These are phyloP conservation scores for Noturus placidus DNA, from an alignment of 2,113 vertebrate species.

Conservation along the genomic window DNA sequence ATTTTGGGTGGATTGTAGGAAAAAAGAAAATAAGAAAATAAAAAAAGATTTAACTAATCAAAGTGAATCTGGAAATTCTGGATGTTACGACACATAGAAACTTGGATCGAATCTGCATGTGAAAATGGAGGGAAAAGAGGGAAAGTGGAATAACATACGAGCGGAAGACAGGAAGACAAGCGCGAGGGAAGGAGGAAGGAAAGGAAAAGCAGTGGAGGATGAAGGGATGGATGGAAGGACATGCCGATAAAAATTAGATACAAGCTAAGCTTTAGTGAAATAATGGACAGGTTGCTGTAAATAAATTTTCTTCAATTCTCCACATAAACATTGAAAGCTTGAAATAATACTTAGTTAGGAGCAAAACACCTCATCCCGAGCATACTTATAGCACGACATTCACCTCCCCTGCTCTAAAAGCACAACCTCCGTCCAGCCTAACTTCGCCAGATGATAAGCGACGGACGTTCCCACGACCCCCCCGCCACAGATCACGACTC, in stretches of 20 bases:
- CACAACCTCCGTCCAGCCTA: constrained; percentile 92
- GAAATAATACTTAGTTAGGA: neutral
- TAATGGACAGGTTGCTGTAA: neutral
- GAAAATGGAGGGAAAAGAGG: neutral
- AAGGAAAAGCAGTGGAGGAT: neutral
- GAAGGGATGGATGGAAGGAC: neutral
- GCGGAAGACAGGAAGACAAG: neutral
- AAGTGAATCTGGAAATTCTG: neutral
- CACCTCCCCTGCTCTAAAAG: constrained; percentile 97
- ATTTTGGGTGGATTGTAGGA: neutral
- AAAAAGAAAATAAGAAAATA: neutral
- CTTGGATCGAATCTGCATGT: too few relatives aligned
- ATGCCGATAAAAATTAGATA: neutral
- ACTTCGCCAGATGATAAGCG: constrained; percentile 91
- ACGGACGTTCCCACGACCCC: constrained; percentile 92
- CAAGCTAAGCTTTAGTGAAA: neutral
- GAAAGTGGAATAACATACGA: neutral
- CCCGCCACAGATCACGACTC: constrained; percentile 94
- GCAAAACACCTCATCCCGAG: neutral
- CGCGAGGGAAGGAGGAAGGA: neutral
- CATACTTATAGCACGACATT: constrained; percentile 45
- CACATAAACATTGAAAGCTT: neutral
- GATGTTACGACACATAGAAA: neutral
- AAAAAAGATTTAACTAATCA: neutral
- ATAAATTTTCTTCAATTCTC: neutral